Base-by-base conservation (phyloP, 1,140 invertebrate species). In the Drosophila baimaii region DNA sequence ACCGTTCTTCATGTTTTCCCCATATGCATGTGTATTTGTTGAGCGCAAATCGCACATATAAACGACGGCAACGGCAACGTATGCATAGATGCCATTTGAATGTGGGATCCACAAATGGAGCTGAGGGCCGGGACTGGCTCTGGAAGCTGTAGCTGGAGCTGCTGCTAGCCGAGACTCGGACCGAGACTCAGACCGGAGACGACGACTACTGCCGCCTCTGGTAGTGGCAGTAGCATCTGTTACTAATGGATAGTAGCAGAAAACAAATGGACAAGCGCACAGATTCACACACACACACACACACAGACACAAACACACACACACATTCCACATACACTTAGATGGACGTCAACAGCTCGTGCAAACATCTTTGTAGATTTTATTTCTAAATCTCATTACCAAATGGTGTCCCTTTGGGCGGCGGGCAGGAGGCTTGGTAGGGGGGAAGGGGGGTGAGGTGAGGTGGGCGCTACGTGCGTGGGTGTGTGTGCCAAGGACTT, bases 381-480 rank as follows among this genome's bases (percentile, higher is more conserved):
- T 86, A 86, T 86, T 86, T 89, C 83, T 86, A 86, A 86, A 86
- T 86, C 83, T 86, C 83, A 86, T 86, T 86, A 86, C 84, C 83
- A 86, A 86, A 89, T 86, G 83, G 83, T 86, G 83, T 86, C 83
- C 83, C 83, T 77, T 77, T 62, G 62, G 78, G 29, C n/a, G 46
- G n/a, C n/a, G n/a, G n/a, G n/a, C n/a, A n/a, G n/a, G n/a, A n/a
- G n/a, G n/a, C n/a, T n/a, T n/a, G n/a, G n/a, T n/a, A n/a, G 62
- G 61, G 57, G 13, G 27, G 27, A n/a, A 35, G 61, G 25, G 23
- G 31, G 33, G 21, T 1, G 37, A 29, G 29, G 43, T 17, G 21
- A 17, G 12, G 23, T 41, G 54, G 47, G 35, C 21, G 23, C 29
- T 69, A 25, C 64, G 52, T 55, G 51, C 46, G 61, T 63, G 41